Conservation (phyloP, 2,797 vertebrate species). For the Melanogrammus aeglefinus region DNA sequence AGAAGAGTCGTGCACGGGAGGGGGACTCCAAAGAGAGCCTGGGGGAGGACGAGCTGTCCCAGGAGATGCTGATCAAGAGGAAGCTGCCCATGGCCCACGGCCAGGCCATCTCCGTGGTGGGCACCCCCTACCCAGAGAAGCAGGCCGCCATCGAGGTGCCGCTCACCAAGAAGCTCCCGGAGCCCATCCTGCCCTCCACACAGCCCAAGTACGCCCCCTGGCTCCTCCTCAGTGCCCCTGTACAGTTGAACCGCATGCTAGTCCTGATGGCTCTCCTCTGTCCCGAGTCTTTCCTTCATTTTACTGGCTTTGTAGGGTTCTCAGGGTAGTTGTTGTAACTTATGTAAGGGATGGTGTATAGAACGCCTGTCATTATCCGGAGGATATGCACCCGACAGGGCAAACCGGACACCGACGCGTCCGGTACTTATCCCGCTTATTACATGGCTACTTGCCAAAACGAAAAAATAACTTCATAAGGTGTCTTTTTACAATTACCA, state of each 20-base stretch:
- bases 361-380: too few relatives aligned
- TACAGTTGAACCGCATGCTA: not conserved
- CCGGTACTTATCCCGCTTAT: too few relatives aligned
- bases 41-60: conserved; percentile 51
- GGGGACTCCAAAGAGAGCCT: conserved; percentile 73
- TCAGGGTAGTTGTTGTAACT: too few relatives aligned
- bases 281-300: too few relatives aligned
- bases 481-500: too few relatives aligned
- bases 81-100: conserved; percentile 76
- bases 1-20: conserved; percentile 82
- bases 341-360: too few relatives aligned
- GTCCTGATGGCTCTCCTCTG: not conserved
- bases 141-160: conserved; percentile 61
- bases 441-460: too few relatives aligned
- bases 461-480: too few relatives aligned
- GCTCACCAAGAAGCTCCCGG: conserved; percentile 81
- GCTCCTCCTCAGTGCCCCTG: too few relatives aligned
- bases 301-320: too few relatives aligned
- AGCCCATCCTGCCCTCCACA: conserved; percentile 84
- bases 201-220: conserved; percentile 80
- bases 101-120: conserved; percentile 91
- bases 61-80: conserved; percentile 84
- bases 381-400: too few relatives aligned
- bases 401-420: too few relatives aligned
- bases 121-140: conserved; percentile 64